A percentile compares a stretch with the other conserved stretches of the same genome.
These are phyloP conservation scores for Erythrocercus mccallii DNA, from an alignment of 2,113 vertebrate species.

Conservation along the genomic window DNA sequence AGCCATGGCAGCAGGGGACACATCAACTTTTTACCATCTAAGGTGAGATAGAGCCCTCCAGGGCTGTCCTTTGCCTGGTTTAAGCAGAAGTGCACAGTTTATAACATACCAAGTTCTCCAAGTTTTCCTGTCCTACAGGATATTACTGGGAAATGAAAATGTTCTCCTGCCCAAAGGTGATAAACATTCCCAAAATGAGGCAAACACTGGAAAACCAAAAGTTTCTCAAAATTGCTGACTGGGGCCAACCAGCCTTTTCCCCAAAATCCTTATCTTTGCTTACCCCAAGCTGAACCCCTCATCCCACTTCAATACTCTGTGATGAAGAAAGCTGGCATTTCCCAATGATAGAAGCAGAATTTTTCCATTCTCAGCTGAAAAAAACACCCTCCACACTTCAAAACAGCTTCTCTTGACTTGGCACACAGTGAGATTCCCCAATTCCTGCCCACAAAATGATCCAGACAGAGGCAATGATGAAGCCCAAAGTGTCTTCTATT, in stretches of 20 bases:
- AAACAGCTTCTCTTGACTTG: background rate
- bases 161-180: background rate
- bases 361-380: background rate
- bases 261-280: background rate
- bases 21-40: background rate
- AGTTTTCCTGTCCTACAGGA: background rate
- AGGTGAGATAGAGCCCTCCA: background rate
- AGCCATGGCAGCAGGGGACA: background rate
- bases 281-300: background rate
- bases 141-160: background rate
- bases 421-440: background rate
- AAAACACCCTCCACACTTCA: background rate
- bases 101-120: background rate
- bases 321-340: background rate
- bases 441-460: background rate
- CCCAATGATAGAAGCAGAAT: background rate
- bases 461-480: background rate
- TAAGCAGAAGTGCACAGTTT: background rate
- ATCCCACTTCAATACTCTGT: background rate
- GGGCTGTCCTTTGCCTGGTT: background rate
- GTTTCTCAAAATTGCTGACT: background rate
- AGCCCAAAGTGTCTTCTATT: background rate
- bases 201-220: background rate
- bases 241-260: background rate
- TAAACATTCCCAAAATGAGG: background rate